Evolutionary conservation across 2,113 vertebrate species (phyloP), one percentile per base, ranked within the genome.

Genomic region (Sinocyclocheilus rhinocerous): DNA sequence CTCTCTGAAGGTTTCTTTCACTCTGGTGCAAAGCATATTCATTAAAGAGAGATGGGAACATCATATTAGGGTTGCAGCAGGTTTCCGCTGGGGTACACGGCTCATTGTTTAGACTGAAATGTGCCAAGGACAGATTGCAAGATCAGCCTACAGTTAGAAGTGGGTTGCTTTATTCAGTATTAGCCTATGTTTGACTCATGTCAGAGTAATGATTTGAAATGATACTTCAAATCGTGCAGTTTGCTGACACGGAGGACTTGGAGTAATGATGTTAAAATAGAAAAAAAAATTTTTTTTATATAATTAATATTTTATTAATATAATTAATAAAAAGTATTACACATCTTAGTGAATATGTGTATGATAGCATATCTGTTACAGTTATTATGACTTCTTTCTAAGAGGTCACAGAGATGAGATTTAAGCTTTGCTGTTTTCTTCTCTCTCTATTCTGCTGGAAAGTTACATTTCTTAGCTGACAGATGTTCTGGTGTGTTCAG

Each of bases 41-140:
- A 90, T 91, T 86, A 91, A 89, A 88, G 76, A 29, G 67, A 81
- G 90, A 90, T 86, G 81, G 85, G 80, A 82, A 86, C 90, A 87
- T 88, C 76, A 89, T 86, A 59, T 70, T 67, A 81, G 75, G 57
- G 75, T 76, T 65, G 88, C 73, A 16, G 61, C 75, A 55, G 61
- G 48, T 24, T 75, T 55, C 22, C 65, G 52, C 18, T 29, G 57
- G 18, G 59, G 24, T 24, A 61, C 57, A n/a, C 20, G 88, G 82
- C 81, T 82, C 84, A 91, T 86, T 90, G 87, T 92, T 84, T 88
- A 89, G 50, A 33, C 86, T 78, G 45, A n/a, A 52, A 24, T 65
- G 24, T 63, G 55, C 57, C n/a, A 39, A 63, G 50, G 33, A 61
- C 73, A 65, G 72, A 18, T 59, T 76, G 45, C n/a, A 52, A 76